Evolutionary conservation across 2,888 invertebrate species (phyloP).

Genomic region (Plemyria rubiginata): DNA sequence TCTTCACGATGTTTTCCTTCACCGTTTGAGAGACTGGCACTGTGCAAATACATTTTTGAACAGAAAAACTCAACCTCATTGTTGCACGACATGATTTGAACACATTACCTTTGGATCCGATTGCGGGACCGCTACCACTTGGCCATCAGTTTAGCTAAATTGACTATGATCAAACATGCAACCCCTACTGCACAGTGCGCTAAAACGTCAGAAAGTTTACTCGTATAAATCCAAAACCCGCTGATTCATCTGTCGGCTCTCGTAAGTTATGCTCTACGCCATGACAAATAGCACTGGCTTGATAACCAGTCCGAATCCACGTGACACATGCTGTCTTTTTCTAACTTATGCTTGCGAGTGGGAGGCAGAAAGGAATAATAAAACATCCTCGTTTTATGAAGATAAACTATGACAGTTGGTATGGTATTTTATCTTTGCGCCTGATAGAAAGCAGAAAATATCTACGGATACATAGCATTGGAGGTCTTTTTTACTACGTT

Average conservation of each 20-base stretch:
- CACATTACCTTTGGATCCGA: no score
- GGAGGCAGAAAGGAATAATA: slow-evolving; percentile 22
- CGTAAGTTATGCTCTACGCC: slow-evolving; percentile 63
- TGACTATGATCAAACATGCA: slow-evolving; percentile 2
- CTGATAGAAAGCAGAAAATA: slow-evolving; percentile 20
- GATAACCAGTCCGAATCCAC: slow-evolving; percentile 39
- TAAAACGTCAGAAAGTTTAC: slow-evolving; percentile 55
- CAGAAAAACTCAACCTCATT: no score
- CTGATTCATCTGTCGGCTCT: slow-evolving; percentile 63
- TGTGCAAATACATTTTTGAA: no score
- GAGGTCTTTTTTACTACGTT: not conserved
- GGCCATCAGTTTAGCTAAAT: not conserved
- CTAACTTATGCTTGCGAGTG: slow-evolving; percentile 22
- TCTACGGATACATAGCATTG: not conserved
- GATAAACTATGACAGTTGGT: slow-evolving; percentile 31
- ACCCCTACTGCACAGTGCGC: slow-evolving; percentile 34
- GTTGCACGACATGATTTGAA: no score
- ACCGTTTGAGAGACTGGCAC: no score
- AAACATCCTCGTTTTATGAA: slow-evolving; percentile 30
- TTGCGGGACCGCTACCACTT: no score
- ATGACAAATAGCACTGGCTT: slow-evolving; percentile 61
- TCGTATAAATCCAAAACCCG: slow-evolving; percentile 64
- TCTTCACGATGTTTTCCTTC: no score
- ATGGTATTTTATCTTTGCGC: slow-evolving; percentile 24
- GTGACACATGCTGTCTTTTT: slow-evolving; percentile 29